phyloP scores from a whole-genome alignment of 1,140 invertebrate genomes.

The Cotesia chilonis region DNA sequence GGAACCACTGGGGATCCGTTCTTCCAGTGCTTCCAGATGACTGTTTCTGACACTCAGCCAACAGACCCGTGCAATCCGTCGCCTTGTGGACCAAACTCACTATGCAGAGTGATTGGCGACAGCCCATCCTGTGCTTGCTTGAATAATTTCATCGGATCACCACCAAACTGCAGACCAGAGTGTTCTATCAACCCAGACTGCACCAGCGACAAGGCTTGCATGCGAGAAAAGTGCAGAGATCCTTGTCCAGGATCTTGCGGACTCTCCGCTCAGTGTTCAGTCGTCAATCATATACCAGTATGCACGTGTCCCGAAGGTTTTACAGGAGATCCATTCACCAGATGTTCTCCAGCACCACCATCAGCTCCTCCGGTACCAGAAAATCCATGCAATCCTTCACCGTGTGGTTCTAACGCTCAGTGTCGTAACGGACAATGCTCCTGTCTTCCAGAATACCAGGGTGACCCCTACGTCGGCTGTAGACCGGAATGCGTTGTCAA shows the following conservation, averaged over 20 bases:
- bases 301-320: constrained; percentile 75
- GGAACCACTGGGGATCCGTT: constrained; percentile 48
- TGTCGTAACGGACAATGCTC: constrained; percentile 71
- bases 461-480: constrained; percentile 74
- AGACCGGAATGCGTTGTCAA: constrained; percentile 76
- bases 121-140: constrained; percentile 70
- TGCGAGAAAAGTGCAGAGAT: constrained; percentile 76
- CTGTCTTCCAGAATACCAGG: constrained; percentile 71
- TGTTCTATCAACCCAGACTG: constrained; percentile 77
- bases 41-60: constrained; percentile 41
- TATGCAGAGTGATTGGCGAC: constrained; percentile 63
- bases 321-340: constrained; percentile 75
- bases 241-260: constrained; percentile 81
- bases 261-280: constrained; percentile 74
- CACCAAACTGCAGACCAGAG: constrained; percentile 76
- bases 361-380: constrained; percentile 38
- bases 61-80: constrained; percentile 68
- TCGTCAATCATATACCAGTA: constrained; percentile 75
- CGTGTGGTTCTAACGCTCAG: constrained; percentile 75
- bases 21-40: constrained; percentile 48
- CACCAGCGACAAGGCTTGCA: constrained; percentile 71
- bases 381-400: constrained; percentile 69
- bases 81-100: constrained; percentile 76
- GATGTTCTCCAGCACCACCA: constrained; percentile 58
- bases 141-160: constrained; percentile 74